A percentile compares a stretch with the other conserved stretches of the same genome.
These are phyloP conservation scores for Heliconius aoede DNA, from an alignment of 2,888 invertebrate genomes.

Conservation along the genomic window DNA sequence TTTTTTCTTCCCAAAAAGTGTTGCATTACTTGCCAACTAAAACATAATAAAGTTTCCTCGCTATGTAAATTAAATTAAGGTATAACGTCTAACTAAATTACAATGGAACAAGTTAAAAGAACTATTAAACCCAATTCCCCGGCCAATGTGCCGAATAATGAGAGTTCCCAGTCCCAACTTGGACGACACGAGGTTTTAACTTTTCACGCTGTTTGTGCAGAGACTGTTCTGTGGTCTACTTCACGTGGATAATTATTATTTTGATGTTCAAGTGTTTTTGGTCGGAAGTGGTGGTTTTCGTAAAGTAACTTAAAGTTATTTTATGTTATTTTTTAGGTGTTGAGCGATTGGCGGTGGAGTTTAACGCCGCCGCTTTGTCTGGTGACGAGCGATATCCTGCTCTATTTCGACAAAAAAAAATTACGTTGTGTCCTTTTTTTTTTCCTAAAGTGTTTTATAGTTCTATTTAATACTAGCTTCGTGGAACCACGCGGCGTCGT, in stretches of 20 bases:
- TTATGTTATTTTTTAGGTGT: too few species aligned
- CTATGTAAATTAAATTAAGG: conserved; percentile 26
- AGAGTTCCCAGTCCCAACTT: conserved; percentile 33
- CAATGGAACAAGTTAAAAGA: conserved; percentile 35
- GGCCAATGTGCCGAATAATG: conserved; percentile 41
- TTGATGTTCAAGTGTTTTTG: too few species aligned
- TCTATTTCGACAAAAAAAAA: too few species aligned
- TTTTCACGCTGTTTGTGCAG: conserved; percentile 21
- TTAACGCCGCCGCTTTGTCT: too few species aligned
- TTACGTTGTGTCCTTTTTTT: too few species aligned
- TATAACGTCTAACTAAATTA: conserved; percentile 27
- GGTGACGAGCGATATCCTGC: too few species aligned
- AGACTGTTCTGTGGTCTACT: background rate
- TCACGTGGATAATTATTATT: background rate
- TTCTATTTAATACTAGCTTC: too few species aligned
- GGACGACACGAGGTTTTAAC: conserved; percentile 25
- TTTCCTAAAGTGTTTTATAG: too few species aligned
- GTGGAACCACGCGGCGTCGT: too few species aligned
- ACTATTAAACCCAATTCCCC: conserved; percentile 31
- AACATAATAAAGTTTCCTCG: background rate
- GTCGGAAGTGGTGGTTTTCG: too few species aligned
- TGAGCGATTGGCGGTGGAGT: too few species aligned
- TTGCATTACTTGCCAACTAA: background rate
- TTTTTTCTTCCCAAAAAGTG: background rate
- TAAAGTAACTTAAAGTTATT: too few species aligned